phyloP scores from a whole-genome alignment of 92 coral and sea anemone species.

The Montipora capitata region DNA sequence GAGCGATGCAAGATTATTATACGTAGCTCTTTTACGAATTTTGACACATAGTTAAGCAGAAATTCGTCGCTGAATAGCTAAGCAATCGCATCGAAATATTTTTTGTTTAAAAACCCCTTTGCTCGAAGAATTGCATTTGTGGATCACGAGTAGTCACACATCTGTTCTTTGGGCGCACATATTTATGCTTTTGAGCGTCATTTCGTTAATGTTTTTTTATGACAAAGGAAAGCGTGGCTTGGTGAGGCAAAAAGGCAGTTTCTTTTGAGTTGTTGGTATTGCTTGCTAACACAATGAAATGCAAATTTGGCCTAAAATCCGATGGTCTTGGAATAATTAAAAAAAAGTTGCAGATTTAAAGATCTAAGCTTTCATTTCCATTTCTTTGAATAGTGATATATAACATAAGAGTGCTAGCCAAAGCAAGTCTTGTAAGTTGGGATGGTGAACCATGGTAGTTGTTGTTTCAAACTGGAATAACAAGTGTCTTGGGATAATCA shows the following conservation, averaged over 20 bases:
- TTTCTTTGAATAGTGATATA: too few species aligned
- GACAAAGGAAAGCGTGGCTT: constrained; percentile 44
- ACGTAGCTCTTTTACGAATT: background rate
- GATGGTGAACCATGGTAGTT: too few species aligned
- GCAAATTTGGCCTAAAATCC: constrained; percentile 13
- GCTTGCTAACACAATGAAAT: constrained; percentile 42
- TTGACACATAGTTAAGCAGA: background rate
- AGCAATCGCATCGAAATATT: background rate
- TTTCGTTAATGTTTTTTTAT: background rate
- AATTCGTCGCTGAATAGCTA: background rate
- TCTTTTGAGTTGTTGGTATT: background rate
- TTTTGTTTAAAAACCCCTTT: background rate
- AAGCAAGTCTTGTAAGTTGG: too few species aligned
- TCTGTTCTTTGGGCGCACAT: background rate
- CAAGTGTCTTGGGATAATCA: too few species aligned
- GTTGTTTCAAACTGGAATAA: too few species aligned
- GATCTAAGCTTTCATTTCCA: too few species aligned
- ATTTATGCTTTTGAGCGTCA: background rate
- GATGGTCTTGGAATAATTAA: too few species aligned
- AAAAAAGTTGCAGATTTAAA: too few species aligned
- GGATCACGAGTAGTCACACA: background rate
- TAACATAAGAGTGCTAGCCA: too few species aligned
- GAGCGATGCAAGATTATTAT: too few species aligned
- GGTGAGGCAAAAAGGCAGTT: constrained; percentile 28
- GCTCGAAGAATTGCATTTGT: constrained; percentile 7